Evolutionary conservation across 1,140 invertebrate genomes (phyloP).

Genomic region (Brachionus sp.): DNA sequence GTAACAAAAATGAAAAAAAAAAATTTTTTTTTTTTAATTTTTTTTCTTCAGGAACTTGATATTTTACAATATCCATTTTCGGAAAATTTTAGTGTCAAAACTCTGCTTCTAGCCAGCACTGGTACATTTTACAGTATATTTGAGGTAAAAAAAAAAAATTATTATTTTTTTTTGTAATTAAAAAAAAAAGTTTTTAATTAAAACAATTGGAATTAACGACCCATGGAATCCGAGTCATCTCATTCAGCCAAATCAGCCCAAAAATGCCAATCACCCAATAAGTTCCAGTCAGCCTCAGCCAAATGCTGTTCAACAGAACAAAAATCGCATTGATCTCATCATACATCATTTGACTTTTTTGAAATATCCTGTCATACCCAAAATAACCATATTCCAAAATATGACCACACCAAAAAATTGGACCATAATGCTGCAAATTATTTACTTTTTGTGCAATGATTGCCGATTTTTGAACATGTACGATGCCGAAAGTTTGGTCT

Average conservation of each 20-base stretch:
- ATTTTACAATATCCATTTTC: background rate
- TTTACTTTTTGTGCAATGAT: conserved; percentile 33
- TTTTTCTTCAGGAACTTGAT: background rate
- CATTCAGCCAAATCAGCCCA: background rate
- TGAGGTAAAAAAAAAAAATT: background rate
- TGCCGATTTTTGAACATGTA: background rate
- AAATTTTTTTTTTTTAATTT: background rate
- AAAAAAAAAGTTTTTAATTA: conserved; percentile 32
- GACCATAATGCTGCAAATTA: conserved; percentile 21
- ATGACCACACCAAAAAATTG: conserved; percentile 43
- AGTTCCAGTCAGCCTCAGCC: background rate
- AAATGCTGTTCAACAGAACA: conserved; percentile 19
- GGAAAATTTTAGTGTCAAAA: background rate
- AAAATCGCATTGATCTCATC: conserved; percentile 24
- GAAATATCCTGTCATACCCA: background rate
- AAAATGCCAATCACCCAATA: conserved; percentile 10
- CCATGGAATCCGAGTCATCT: conserved; percentile 27
- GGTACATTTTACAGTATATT: conserved; percentile 30
- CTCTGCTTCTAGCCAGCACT: conserved; percentile 3
- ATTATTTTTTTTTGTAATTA: background rate
- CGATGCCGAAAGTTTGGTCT: background rate
- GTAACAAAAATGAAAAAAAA: background rate
- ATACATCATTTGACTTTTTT: conserved; percentile 34
- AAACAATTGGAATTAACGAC: conserved; percentile 11
- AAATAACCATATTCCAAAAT: background rate